Conservation (phyloP, 1,140 invertebrate genomes). For the Phymorhynchus buccinoides region DNA sequence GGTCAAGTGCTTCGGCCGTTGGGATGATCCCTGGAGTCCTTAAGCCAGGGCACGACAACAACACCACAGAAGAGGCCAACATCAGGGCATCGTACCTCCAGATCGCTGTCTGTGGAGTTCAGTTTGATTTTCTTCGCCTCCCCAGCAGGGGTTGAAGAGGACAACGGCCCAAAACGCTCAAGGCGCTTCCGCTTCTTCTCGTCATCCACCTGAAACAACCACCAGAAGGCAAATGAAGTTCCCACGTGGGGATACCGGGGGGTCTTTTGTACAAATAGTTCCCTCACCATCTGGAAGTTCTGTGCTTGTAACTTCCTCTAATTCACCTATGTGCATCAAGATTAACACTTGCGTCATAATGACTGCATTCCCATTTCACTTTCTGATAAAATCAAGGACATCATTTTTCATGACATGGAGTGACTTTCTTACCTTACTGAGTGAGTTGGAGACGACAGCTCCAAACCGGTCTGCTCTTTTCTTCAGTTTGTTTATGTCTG, state of each 20-base stretch:
- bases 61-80: no score
- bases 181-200: not conserved
- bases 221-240: no score
- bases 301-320: no score
- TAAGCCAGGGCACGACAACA: no score
- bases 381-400: no score
- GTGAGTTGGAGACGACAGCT: not conserved
- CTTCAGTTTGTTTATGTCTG: not conserved
- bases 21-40: no score
- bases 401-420: no score
- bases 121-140: constrained; percentile 9
- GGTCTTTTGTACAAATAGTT: no score
- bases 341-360: not conserved
- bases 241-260: not conserved
- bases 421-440: constrained; percentile 1
- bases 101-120: not conserved
- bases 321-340: not conserved
- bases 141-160: not conserved
- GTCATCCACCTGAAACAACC: not conserved
- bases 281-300: no score
- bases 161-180: not conserved
- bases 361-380: not conserved
- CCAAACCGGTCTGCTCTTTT: constrained; percentile 10
- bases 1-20: no score
- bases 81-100: not conserved